These are phyloP conservation scores for Rhagium mordax DNA, from an alignment of 2,888 invertebrate species.

Conservation along the genomic window DNA sequence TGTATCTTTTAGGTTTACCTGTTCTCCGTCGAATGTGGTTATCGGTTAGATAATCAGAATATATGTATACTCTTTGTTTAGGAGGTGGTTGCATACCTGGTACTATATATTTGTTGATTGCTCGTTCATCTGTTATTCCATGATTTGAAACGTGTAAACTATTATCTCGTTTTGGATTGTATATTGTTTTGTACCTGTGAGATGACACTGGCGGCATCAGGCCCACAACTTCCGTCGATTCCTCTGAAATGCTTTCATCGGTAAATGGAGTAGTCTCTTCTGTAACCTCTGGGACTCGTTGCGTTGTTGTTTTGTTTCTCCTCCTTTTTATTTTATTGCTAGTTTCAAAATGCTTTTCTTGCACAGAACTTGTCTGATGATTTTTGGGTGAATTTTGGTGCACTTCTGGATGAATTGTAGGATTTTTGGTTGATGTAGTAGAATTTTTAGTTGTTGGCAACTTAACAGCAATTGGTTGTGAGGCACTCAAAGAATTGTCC, in stretches of 20 bases:
- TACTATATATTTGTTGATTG: constrained; percentile 62
- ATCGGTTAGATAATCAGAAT: constrained; percentile 57
- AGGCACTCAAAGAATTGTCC: background rate
- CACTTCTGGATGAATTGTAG: constrained; percentile 4
- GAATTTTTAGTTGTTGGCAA: constrained; percentile 38
- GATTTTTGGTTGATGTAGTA: constrained; percentile 44
- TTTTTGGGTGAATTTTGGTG: background rate
- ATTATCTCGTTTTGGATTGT: constrained; percentile 47
- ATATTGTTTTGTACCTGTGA: constrained; percentile 58
- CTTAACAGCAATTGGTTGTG: background rate
- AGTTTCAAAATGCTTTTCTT: background rate
- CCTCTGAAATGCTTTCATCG: constrained; percentile 36
- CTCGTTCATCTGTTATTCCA: constrained; percentile 21
- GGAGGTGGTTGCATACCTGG: constrained; percentile 67
- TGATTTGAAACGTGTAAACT: constrained; percentile 12
- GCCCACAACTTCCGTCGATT: constrained; percentile 53
- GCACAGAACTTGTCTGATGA: background rate
- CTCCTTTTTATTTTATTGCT: constrained; percentile 13
- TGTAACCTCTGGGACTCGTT: constrained; percentile 23
- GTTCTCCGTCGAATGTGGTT: constrained; percentile 42
- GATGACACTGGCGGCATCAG: constrained; percentile 60
- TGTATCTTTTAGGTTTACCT: constrained; percentile 49
- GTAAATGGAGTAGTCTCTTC: constrained; percentile 30
- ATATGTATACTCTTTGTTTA: constrained; percentile 57
- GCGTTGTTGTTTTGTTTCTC: constrained; percentile 21